Evolutionary conservation across 2,888 invertebrate genomes (phyloP).

Genomic region (Yponomeuta malinellus): DNA sequence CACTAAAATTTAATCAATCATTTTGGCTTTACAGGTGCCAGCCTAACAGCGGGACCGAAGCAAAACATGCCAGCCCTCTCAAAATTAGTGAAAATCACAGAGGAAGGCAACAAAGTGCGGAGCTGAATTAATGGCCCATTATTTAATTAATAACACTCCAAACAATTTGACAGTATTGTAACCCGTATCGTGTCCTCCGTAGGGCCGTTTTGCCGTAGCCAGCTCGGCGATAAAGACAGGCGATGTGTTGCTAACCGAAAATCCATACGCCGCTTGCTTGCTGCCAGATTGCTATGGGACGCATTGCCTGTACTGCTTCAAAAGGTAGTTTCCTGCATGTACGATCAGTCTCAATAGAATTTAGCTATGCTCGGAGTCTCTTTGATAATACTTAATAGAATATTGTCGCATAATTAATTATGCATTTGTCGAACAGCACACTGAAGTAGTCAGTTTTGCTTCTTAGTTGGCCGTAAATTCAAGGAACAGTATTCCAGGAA

Average conservation of each 20-base stretch:
- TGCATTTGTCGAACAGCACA: too few species aligned
- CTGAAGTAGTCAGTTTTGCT: too few species aligned
- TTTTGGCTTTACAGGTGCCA: slow-evolving; percentile 34
- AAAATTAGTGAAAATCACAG: slow-evolving; percentile 74
- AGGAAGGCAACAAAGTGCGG: slow-evolving; percentile 69
- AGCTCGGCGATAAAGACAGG: slow-evolving; percentile 78
- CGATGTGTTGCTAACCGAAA: slow-evolving; percentile 82
- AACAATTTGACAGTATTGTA: neutral
- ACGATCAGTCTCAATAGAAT: too few species aligned
- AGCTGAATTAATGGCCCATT: neutral
- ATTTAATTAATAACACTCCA: neutral
- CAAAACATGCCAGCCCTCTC: slow-evolving; percentile 75
- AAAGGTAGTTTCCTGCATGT: slow-evolving; percentile 65
- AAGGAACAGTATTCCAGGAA: too few species aligned
- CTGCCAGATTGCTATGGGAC: slow-evolving; percentile 84
- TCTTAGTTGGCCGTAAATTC: too few species aligned
- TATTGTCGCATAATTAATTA: too few species aligned
- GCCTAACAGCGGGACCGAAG: slow-evolving; percentile 70
- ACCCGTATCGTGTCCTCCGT: slow-evolving; percentile 16
- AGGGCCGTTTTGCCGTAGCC: slow-evolving; percentile 84
- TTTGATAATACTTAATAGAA: too few species aligned
- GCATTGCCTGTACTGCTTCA: slow-evolving; percentile 88
- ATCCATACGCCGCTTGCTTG: slow-evolving; percentile 84
- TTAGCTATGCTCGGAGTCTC: too few species aligned
- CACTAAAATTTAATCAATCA: too few species aligned